Base-by-base conservation (phyloP, 2,888 invertebrate genomes). In the Cyrtodaria siliqua region DNA sequence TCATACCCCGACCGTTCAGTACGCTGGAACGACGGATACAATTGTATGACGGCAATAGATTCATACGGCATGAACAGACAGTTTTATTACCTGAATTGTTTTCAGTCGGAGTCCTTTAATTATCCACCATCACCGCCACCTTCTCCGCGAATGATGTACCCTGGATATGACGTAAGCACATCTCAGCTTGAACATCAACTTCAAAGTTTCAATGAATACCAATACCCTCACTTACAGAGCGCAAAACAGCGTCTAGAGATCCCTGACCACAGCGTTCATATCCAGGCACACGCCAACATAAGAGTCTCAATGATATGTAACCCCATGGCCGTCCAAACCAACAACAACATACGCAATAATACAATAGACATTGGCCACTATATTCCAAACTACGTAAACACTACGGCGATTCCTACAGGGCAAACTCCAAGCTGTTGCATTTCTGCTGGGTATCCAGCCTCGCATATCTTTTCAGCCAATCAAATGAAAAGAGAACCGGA, bases 91-190 rank as follows among this genome's bases (percentile, higher is more conserved):
- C 8, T 44, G n/a, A 44, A 44, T 16, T 20, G 20, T 20, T 9
- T 44, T 4, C 44, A 20, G 27, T 23, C 55, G 38, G 44, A 42
- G 42, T 26, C 57, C 2, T 80, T 67, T 47, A 76, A 69, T 56
- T 80, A 85, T 61, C 86, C 86, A 2, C 86, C 85, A 6, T 85
- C 85, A 0, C 86, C 85, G 3, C 86, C 86, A 3, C 75, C 81
- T 16, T 84, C 85, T 3, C 86, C 86, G 18, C 44, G 62, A 14
- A 53, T 29, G 12, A 24, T 29, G 38, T 23, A 50, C 3, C 44
- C 18, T 18, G 49, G 24, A 24, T 33, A 18, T 24, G 16, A 9
- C 8, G 49, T 18, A 8, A 64, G 23, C 23, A 18, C 26, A 14
- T 12, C 4, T 33, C 33, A 33, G 12, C 33, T 33, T 4, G n/a